Evolutionary conservation across 2,797 vertebrate species (phyloP).

Genomic region (Acanthornis magna): DNA sequence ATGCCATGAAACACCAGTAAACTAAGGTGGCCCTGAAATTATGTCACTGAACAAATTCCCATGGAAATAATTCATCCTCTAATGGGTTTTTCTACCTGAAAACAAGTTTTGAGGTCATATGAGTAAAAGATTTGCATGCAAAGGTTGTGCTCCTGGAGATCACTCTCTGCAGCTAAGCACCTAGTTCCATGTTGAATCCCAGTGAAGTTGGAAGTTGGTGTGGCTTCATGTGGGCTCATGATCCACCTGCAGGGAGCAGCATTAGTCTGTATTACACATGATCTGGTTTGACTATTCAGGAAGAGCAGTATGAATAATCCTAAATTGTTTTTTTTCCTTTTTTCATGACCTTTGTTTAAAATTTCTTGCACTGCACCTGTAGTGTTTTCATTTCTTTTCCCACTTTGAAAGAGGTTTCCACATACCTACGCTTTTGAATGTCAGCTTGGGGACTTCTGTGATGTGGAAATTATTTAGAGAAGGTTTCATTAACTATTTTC

Average conservation of each 20-base stretch:
- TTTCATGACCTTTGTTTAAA: neutral
- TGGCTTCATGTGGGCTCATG: neutral
- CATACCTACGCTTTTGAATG: neutral
- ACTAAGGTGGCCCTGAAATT: neutral
- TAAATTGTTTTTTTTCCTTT: neutral
- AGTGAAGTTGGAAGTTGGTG: neutral
- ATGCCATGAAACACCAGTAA: neutral
- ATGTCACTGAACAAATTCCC: neutral
- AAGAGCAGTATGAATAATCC: neutral
- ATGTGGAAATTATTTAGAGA: neutral
- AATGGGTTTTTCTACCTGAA: neutral
- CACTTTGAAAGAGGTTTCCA: neutral
- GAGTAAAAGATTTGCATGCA: neutral
- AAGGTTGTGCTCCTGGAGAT: fast-evolving
- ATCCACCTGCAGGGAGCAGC: constrained; percentile 55
- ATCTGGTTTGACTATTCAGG: neutral
- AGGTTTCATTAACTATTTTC: neutral
- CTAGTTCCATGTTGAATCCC: constrained; percentile 11
- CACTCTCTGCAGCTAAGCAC: neutral
- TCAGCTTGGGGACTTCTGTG: neutral
- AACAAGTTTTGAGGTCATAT: neutral
- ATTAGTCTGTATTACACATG: neutral
- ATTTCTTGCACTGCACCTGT: neutral
- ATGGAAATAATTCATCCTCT: neutral
- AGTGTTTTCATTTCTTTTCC: neutral